Evolutionary conservation across 2,888 invertebrate genomes (phyloP), one percentile per base, ranked within the genome.

Genomic region (Ormyrus labotus): DNA sequence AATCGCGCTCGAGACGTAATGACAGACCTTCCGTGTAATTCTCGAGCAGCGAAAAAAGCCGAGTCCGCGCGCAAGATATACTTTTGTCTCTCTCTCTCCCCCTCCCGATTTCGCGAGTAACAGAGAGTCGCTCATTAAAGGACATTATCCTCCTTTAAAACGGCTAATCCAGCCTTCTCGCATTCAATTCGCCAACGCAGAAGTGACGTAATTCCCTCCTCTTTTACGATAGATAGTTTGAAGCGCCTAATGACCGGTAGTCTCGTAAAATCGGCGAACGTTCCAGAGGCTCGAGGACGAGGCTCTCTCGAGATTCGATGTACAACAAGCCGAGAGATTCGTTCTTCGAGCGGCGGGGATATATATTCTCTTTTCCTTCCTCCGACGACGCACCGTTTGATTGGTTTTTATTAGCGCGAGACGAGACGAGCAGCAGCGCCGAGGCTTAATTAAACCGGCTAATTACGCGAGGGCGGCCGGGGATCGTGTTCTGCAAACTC

Each of bases 251-350:
- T 60, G 72, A 78, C 10, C 53, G 64, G 34, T 34, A 34, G 34
- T n/a, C 72, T 78, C 67, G 55, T 78, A 67, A 72, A 78, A 72
- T 72, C 51, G 58, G 7, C 50, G 65, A 58, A 64, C 13, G 47
- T 77, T 77, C 63, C 69, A 47, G 53, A 75, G 19, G 2, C 48
- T 4, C 34, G 34, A 34, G 34, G 34, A 34, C 34, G 34, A 34
- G 34, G 34, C 34, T 34, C 34, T 13, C 3, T 34, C 9, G 7
- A 11, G 7, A 45, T n/a, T 58, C 0, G 11, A 58, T 1, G 19
- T 19, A 19, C 2, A 19, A 19, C 0, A 19, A 1, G 19, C 19
- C 19, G 19, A 1, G 19, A 1, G 19, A 19, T 2, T 19, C 19
- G 19, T 19, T 19, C 19, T 0, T 53, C 75, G 53, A 11, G 61